These are phyloP conservation scores for Hemicordylus capensis DNA, from an alignment of 2,113 vertebrate species.

Conservation along the genomic window DNA sequence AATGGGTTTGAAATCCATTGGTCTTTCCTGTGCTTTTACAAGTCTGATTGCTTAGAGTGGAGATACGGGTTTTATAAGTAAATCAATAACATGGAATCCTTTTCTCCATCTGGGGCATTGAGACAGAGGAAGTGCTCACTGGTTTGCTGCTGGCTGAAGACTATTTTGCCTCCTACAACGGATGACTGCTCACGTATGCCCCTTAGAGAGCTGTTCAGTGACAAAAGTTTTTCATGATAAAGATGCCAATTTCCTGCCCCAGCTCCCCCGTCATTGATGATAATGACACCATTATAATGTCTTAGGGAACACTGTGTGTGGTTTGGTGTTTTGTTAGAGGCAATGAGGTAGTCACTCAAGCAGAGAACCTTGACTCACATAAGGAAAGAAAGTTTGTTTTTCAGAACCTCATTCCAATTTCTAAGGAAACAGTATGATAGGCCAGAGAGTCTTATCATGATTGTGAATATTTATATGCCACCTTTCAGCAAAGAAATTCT, in stretches of 20 bases:
- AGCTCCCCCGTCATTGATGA: background rate
- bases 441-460: too few species aligned
- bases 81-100: background rate
- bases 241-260: background rate
- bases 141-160: background rate
- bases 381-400: constrained; percentile 3
- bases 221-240: background rate
- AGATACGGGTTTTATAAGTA: background rate
- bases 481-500: too few species aligned
- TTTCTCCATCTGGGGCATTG: background rate
- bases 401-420: background rate
- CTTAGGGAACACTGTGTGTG: background rate
- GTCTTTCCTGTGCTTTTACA: background rate
- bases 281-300: background rate
- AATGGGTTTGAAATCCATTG: background rate
- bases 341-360: background rate
- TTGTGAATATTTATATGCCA: too few species aligned
- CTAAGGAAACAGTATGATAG: background rate
- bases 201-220: background rate
- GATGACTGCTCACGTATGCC: background rate
- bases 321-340: background rate
- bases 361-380: constrained; percentile 1
- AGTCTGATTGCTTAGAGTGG: background rate
- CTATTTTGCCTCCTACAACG: background rate
- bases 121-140: background rate